phyloP scores from a whole-genome alignment of 1,140 invertebrate genomes.

The Drosophila eugracilis region DNA sequence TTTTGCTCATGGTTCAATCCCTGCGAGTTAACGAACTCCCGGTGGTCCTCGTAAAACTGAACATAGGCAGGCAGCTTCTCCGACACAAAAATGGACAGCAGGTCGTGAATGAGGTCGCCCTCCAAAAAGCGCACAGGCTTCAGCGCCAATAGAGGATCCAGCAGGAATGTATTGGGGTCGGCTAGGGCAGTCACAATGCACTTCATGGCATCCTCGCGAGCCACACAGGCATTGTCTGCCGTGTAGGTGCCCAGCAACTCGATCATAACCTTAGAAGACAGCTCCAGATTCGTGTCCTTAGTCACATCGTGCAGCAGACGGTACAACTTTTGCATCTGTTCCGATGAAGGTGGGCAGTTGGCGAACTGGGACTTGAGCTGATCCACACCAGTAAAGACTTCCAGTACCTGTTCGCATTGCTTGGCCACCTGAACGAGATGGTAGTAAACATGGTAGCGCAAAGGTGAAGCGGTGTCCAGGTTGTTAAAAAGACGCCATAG shows the following conservation, averaged over 20 bases:
- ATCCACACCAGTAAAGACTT: conserved; percentile 92
- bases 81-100: conserved; percentile 97
- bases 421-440: conserved; percentile 95
- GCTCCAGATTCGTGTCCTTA: conserved; percentile 90
- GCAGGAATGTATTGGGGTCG: conserved; percentile 96
- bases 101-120: conserved; percentile 97
- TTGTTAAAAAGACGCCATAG: conserved; percentile 96
- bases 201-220: conserved; percentile 97
- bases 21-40: conserved; percentile 95
- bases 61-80: conserved; percentile 96
- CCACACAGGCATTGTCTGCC: conserved; percentile 97
- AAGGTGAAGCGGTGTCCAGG: conserved; percentile 91
- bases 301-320: conserved; percentile 95
- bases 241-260: conserved; percentile 98
- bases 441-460: conserved; percentile 96
- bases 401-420: conserved; percentile 92
- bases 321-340: conserved; percentile 97
- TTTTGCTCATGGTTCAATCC: conserved; percentile 98
- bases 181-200: conserved; percentile 97
- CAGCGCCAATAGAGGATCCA: conserved; percentile 96
- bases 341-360: conserved; percentile 92
- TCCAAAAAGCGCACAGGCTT: conserved; percentile 98
- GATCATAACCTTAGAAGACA: conserved; percentile 98
- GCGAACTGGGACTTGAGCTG: conserved; percentile 94
- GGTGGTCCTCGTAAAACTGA: conserved; percentile 96